Evolutionary conservation across 2,113 vertebrate genomes (phyloP).

Genomic region (Lichenostomus cassidix): DNA sequence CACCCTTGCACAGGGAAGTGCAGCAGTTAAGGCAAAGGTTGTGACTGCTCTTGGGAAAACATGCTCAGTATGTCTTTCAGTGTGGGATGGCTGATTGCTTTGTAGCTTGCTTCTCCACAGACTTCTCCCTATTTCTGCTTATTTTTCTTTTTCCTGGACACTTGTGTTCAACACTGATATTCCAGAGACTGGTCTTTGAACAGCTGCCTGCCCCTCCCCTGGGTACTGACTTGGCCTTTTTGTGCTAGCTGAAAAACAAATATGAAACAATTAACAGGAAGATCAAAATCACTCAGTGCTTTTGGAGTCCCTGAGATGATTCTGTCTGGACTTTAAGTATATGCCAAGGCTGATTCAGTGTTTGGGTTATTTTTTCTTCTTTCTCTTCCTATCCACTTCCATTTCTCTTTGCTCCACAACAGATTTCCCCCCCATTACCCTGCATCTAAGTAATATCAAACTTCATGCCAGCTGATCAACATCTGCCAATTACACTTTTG

Average conservation of each 20-base stretch:
- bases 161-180: conserved; percentile 54
- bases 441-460: not conserved
- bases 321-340: conserved; percentile 6
- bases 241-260: conserved; percentile 68
- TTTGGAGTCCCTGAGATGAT: conserved; percentile 56
- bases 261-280: conserved; percentile 67
- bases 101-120: not conserved
- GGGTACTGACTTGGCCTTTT: conserved; percentile 65
- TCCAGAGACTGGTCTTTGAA: conserved; percentile 62
- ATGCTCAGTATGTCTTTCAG: not conserved
- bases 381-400: not conserved
- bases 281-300: conserved; percentile 50
- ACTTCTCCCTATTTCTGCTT: conserved; percentile 19
- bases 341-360: not conserved
- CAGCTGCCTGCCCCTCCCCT: conserved; percentile 61
- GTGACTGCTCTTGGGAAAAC: not conserved
- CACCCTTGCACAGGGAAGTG: not conserved
- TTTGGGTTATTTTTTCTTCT: not conserved
- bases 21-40: not conserved
- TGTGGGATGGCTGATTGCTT: not conserved
- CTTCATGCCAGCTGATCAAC: not conserved
- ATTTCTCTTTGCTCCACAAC: not conserved
- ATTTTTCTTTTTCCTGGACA: conserved; percentile 50
- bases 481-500: not conserved
- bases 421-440: not conserved